phyloP scores from a whole-genome alignment of 1,140 invertebrate genomes.

The Drosophila littoralis region DNA sequence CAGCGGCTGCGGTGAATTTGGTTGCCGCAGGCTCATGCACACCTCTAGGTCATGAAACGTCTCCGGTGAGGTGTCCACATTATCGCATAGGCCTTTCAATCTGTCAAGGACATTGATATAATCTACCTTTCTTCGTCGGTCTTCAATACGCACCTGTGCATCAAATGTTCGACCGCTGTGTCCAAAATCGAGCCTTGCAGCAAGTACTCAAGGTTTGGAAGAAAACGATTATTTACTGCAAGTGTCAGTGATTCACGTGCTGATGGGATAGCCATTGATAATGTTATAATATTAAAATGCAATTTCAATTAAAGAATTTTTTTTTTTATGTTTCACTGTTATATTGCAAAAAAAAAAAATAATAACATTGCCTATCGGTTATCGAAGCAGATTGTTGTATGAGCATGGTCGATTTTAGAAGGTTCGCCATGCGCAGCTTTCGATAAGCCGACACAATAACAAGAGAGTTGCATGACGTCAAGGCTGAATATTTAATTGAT shows the following conservation, averaged over 20 bases:
- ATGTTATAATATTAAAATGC: neutral
- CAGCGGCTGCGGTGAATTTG: constrained; percentile 86
- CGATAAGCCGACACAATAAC: neutral
- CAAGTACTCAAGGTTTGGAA: constrained; percentile 95
- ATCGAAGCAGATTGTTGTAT: constrained; percentile 1
- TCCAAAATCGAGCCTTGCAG: constrained; percentile 96
- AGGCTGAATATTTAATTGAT: neutral
- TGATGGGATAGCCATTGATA: constrained; percentile 84
- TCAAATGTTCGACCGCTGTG: constrained; percentile 94
- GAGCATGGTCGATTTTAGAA: constrained; percentile 6
- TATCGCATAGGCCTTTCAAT: constrained; percentile 96
- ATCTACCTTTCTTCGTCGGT: no score
- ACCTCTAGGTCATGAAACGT: constrained; percentile 96
- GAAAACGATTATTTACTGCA: constrained; percentile 92
- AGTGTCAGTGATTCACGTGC: constrained; percentile 91
- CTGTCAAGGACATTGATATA: constrained; percentile 27
- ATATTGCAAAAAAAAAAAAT: neutral
- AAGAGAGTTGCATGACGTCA: constrained; percentile 6
- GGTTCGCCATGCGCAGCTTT: constrained; percentile 8
- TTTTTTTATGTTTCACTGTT: constrained; percentile 24
- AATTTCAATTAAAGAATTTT: neutral
- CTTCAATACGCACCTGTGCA: constrained; percentile 87
- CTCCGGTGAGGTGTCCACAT: constrained; percentile 95
- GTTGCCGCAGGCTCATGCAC: constrained; percentile 90
- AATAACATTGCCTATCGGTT: constrained; percentile 5